Evolutionary conservation across 2,113 vertebrate genomes (phyloP).

Genomic region (Terrapene triunguis): DNA sequence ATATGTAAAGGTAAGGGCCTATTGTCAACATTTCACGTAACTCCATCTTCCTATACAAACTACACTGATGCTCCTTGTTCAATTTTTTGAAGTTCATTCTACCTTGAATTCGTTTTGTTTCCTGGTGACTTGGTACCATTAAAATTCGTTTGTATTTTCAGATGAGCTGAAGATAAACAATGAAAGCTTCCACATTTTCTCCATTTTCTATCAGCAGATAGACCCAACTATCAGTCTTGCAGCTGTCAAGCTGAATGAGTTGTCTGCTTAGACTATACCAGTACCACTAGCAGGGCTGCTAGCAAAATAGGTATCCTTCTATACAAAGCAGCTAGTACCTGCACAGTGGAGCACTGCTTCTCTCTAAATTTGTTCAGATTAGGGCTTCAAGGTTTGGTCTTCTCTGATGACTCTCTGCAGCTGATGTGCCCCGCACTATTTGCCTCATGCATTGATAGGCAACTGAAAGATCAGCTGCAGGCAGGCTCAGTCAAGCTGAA

Average conservation of each 20-base stretch:
- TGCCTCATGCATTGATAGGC: not conserved
- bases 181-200: not conserved
- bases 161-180: not conserved
- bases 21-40: fast-evolving
- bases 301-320: not conserved
- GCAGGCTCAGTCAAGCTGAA: not conserved
- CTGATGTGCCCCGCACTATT: not conserved
- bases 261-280: not conserved
- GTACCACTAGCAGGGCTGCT: not conserved
- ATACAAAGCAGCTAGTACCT: not conserved
- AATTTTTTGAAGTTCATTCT: not conserved
- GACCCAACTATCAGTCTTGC: not conserved
- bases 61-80: not conserved
- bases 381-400: not conserved
- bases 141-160: not conserved
- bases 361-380: not conserved
- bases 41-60: not conserved
- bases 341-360: not conserved
- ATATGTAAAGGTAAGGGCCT: constrained; percentile 85
- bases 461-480: not conserved
- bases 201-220: not conserved
- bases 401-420: not conserved
- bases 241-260: not conserved
- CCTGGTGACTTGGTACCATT: not conserved
- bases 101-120: not conserved